phyloP scores from a whole-genome alignment of 1,140 invertebrate species.

The Rhizoglyphus robini region DNA sequence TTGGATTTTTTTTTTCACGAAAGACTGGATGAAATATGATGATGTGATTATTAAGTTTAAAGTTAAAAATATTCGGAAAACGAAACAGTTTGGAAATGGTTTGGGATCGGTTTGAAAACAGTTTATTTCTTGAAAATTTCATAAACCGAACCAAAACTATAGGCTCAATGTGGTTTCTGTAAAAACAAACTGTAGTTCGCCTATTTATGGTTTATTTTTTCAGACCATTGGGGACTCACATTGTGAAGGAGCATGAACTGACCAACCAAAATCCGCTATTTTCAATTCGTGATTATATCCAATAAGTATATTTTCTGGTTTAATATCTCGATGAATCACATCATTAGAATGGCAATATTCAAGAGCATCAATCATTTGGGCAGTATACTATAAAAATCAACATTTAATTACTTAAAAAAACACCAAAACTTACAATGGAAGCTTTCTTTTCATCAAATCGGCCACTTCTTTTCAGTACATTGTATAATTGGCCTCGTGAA shows the following conservation, averaged over 20 bases:
- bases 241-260: conserved; percentile 37
- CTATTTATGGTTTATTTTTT: no score
- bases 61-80: no score
- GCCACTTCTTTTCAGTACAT: conserved; percentile 49
- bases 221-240: no score
- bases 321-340: conserved; percentile 41
- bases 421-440: conserved; percentile 23
- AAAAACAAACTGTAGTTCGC: no score
- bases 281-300: conserved; percentile 34
- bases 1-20: no score
- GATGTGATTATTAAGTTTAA: no score
- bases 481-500: conserved; percentile 73
- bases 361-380: conserved; percentile 41
- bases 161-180: no score
- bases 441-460: conserved; percentile 41
- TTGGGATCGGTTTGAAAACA: no score
- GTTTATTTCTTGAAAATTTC: no score
- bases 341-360: conserved; percentile 44
- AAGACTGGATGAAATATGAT: no score
- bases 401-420: not conserved
- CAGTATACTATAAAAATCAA: conserved; percentile 32
- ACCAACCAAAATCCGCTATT: conserved; percentile 39
- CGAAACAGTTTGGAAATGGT: no score
- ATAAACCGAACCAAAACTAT: no score
- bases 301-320: conserved; percentile 32